phyloP scores from a whole-genome alignment of 2,113 vertebrate genomes.

The Phylloscopus whistleri region DNA sequence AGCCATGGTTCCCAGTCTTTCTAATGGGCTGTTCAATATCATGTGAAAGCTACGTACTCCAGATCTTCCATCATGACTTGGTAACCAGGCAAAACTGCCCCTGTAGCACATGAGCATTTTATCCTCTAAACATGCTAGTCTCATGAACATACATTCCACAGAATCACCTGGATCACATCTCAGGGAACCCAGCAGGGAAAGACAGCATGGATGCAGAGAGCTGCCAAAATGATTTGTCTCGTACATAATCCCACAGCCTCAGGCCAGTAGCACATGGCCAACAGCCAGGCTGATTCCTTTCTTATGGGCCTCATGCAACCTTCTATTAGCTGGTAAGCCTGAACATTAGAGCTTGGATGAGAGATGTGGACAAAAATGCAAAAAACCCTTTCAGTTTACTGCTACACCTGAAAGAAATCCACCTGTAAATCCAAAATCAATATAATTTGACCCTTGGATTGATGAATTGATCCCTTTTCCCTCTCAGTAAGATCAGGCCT shows the following conservation, averaged over 20 bases:
- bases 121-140: background rate
- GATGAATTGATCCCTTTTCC: background rate
- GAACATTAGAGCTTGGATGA: background rate
- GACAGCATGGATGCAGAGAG: background rate
- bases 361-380: background rate
- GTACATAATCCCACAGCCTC: background rate
- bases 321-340: background rate
- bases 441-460: slow-evolving; percentile 29
- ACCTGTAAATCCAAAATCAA: background rate
- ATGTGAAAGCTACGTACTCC: background rate
- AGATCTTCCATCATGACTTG: background rate
- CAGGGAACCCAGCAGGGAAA: background rate
- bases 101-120: background rate
- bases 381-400: background rate
- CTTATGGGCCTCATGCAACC: background rate
- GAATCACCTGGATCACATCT: background rate
- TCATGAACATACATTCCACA: too few species aligned
- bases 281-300: background rate
- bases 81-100: background rate
- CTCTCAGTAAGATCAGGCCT: background rate
- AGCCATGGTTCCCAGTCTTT: background rate
- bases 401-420: background rate
- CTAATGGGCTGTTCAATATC: background rate
- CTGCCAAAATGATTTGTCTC: background rate
- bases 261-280: background rate